These are phyloP conservation scores for Sebastes umbrosus DNA, from an alignment of 2,797 vertebrate genomes.

Conservation along the genomic window DNA sequence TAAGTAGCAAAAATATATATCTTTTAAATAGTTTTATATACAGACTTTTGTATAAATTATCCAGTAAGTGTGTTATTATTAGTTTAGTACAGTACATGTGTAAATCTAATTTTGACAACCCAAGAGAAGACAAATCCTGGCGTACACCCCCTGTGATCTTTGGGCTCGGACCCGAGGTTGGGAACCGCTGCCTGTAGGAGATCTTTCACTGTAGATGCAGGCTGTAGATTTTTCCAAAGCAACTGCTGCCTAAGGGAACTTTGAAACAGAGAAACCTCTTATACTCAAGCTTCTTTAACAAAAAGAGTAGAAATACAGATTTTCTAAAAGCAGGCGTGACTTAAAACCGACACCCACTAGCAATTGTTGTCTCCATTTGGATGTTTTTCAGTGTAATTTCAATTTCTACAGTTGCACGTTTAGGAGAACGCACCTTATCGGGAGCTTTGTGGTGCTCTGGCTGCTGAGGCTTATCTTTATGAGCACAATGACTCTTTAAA, in stretches of 20 bases:
- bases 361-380: conserved; percentile 4
- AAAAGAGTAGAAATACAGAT: neutral
- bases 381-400: conserved; percentile 14
- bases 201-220: neutral
- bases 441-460: conserved; percentile 41
- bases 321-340: neutral
- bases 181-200: neutral
- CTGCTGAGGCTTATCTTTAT: conserved; percentile 63
- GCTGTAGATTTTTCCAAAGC: neutral
- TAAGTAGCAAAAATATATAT: too few species aligned
- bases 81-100: too few species aligned
- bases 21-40: too few species aligned
- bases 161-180: too few species aligned
- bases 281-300: neutral
- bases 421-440: conserved; percentile 50
- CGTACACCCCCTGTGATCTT: too few species aligned
- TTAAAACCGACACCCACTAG: neutral
- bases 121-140: too few species aligned
- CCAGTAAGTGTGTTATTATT: too few species aligned
- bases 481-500: conserved; percentile 70
- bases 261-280: neutral
- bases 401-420: conserved; percentile 26
- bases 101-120: too few species aligned
- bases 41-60: too few species aligned
- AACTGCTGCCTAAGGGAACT: neutral